phyloP scores from a whole-genome alignment of 2,888 invertebrate species.

The Margaritifera margaritifera region DNA sequence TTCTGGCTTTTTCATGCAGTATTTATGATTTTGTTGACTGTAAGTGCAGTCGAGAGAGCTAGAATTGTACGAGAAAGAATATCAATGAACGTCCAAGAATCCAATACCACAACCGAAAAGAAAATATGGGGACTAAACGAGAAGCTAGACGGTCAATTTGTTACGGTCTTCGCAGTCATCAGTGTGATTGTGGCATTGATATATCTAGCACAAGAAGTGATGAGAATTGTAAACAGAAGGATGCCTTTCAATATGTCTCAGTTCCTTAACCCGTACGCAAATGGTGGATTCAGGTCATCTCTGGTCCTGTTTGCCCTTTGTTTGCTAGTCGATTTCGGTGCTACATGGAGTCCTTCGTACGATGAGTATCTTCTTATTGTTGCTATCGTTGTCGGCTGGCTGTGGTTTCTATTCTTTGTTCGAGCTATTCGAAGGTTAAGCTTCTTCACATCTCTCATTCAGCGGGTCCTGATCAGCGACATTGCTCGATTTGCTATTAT shows the following conservation, averaged over 20 bases:
- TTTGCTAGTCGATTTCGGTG: slow-evolving; percentile 37
- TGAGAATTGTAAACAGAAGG: slow-evolving; percentile 12
- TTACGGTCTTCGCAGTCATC: slow-evolving; percentile 21
- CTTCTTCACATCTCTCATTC: slow-evolving; percentile 57
- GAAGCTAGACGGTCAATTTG: slow-evolving; percentile 21
- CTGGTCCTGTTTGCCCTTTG: slow-evolving; percentile 40
- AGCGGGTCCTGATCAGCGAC: slow-evolving; percentile 48
- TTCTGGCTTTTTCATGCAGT: slow-evolving; percentile 42
- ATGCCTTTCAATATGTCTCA: slow-evolving; percentile 23
- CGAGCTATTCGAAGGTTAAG: slow-evolving; percentile 50
- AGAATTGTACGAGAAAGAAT: neutral
- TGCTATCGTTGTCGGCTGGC: slow-evolving; percentile 50
- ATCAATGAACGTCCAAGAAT: slow-evolving; percentile 5
- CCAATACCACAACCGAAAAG: slow-evolving; percentile 12
- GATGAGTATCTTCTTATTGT: slow-evolving; percentile 42
- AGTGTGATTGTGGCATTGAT: slow-evolving; percentile 25
- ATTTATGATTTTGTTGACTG: slow-evolving; percentile 39
- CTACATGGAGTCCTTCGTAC: slow-evolving; percentile 13
- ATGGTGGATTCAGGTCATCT: slow-evolving; percentile 41
- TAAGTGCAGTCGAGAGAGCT: slow-evolving; percentile 26
- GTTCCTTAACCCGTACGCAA: slow-evolving; percentile 37
- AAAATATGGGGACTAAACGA: slow-evolving; percentile 4
- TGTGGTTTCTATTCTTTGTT: slow-evolving; percentile 50
- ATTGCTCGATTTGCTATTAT: slow-evolving; percentile 46
- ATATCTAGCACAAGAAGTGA: slow-evolving; percentile 24